Conservation (phyloP, 2,888 invertebrate genomes). For the Ennomos fuscantarius region DNA sequence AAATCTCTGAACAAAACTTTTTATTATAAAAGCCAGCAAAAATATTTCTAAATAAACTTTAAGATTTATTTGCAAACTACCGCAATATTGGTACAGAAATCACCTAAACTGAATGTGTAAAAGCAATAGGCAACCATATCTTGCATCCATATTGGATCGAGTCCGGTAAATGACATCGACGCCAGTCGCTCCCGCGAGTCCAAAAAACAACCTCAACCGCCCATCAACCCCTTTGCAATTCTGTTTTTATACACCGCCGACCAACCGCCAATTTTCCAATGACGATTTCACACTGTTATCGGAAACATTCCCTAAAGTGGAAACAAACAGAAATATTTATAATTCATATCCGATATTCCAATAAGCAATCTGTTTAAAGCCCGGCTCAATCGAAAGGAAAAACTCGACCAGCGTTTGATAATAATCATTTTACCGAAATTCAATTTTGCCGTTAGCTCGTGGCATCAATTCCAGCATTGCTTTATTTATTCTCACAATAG, state of each 20-base stretch:
- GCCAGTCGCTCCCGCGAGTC: conserved; percentile 46
- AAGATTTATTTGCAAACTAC: no score
- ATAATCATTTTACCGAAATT: conserved; percentile 50
- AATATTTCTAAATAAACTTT: no score
- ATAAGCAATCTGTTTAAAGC: conserved; percentile 50
- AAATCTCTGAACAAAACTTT: no score
- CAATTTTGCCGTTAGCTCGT: conserved; percentile 42
- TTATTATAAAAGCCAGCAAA: no score
- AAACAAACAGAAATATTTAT: conserved; percentile 42
- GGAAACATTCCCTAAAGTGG: conserved; percentile 44
- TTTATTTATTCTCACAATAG: conserved; percentile 40
- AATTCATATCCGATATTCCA: conserved; percentile 34
- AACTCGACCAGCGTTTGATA: conserved; percentile 46
- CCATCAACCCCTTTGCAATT: conserved; percentile 62
- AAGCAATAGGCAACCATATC: conserved; percentile 33
- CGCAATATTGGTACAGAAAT: conserved; percentile 5
- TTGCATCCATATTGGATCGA: conserved; percentile 63
- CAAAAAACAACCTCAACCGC: conserved; percentile 51
- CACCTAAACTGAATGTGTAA: conserved; percentile 3
- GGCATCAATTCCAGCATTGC: conserved; percentile 38
- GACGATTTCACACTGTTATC: conserved; percentile 42
- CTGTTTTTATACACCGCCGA: conserved; percentile 60
- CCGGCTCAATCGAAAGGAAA: conserved; percentile 47
- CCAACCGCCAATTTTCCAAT: conserved; percentile 51
- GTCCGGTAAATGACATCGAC: conserved; percentile 39